Evolutionary conservation across 2,797 vertebrate genomes (phyloP).

Genomic region (Semotilus atromaculatus): DNA sequence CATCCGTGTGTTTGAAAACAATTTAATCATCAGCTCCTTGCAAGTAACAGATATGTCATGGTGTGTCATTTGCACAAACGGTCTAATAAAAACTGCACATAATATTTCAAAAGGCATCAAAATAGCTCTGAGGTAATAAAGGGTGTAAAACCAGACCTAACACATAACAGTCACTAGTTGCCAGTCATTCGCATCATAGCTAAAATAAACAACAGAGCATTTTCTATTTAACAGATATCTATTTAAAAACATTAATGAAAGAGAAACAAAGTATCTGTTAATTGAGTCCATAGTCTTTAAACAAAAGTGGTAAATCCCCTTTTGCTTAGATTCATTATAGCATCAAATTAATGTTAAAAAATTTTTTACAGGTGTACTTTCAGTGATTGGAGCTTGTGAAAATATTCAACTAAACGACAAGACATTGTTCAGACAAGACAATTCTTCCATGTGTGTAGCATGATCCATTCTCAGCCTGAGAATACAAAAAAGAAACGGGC

Average conservation of each 20-base stretch:
- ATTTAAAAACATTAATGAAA: not conserved
- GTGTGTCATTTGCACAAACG: not conserved
- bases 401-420: not conserved
- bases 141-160: constrained; percentile 49
- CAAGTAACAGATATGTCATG: constrained; percentile 15
- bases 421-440: not conserved
- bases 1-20: not conserved
- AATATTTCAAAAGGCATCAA: constrained; percentile 28
- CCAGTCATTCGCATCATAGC: not conserved
- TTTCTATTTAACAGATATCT: not conserved
- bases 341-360: not conserved
- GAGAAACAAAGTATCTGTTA: not conserved
- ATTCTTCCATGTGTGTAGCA: not conserved
- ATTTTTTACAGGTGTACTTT: not conserved
- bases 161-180: constrained; percentile 42
- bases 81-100: constrained; percentile 1
- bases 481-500: not conserved
- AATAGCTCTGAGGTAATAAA: constrained; percentile 39
- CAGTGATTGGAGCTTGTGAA: not conserved
- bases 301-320: constrained; percentile 16
- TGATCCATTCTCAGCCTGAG: not conserved
- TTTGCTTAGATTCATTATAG: not conserved
- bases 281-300: not conserved
- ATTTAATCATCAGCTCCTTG: not conserved
- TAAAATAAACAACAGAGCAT: constrained; percentile 3